Percentiles rank a stretch among this genome's conserved stretches.
Evolutionary conservation across 2,113 vertebrate genomes (phyloP).

Genomic region (Cyrtonyx montezumae): DNA sequence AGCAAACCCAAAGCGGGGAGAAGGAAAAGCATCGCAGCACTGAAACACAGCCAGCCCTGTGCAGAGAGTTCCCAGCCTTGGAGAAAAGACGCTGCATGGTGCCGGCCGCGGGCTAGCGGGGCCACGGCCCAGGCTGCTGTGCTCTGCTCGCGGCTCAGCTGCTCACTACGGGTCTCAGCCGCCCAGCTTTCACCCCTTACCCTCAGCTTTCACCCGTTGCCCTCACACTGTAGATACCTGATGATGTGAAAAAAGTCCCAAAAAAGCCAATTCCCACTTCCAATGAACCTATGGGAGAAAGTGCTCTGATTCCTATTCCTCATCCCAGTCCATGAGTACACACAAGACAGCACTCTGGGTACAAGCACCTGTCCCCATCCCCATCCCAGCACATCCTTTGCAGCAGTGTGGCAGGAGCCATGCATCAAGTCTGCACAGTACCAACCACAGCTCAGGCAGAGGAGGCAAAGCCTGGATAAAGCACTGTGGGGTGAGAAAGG

Average conservation of each 20-base stretch:
- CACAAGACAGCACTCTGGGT: rapidly evolving
- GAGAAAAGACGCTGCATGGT: neutral
- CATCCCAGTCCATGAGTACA: neutral
- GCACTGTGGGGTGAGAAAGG: neutral
- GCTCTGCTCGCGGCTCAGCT: neutral
- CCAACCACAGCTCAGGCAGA: no score
- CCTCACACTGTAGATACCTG: neutral
- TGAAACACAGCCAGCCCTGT: neutral
- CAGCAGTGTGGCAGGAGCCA: neutral
- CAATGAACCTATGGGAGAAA: neutral
- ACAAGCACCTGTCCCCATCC: neutral
- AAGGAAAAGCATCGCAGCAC: neutral
- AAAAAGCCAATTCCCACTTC: neutral
- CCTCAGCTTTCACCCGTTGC: neutral
- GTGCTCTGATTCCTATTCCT: neutral
- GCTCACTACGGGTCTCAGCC: neutral
- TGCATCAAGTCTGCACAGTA: neutral
- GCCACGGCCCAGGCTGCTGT: neutral
- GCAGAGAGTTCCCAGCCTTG: neutral
- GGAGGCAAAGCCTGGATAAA: neutral
- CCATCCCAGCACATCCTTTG: neutral
- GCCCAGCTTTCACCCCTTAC: neutral
- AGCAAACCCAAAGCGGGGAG: neutral
- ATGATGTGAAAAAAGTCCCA: neutral
- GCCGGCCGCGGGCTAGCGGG: no score